phyloP scores from a whole-genome alignment of 2,888 invertebrate species.

The Aporophyla nigra region DNA sequence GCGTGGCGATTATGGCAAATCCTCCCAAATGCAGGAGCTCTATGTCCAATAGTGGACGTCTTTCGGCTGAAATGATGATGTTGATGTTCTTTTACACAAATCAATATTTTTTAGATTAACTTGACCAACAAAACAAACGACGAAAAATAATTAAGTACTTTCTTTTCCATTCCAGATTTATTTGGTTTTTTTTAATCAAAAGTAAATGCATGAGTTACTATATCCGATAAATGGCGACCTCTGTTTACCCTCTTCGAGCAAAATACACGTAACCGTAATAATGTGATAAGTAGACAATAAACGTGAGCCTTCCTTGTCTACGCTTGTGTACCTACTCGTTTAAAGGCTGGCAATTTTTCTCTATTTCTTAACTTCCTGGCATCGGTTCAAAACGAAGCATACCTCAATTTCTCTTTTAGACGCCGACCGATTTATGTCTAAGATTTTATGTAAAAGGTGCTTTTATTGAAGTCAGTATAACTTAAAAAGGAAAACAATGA shows the following conservation, averaged over 20 bases:
- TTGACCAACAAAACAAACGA: not conserved
- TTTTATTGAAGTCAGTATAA: slow-evolving; percentile 17
- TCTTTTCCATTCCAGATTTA: not conserved
- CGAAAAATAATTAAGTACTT: not conserved
- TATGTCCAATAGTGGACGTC: too few species aligned
- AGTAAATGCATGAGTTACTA: not conserved
- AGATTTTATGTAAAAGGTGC: slow-evolving; percentile 28
- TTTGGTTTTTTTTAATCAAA: not conserved
- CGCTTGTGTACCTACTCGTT: slow-evolving; percentile 45
- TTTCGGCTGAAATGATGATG: too few species aligned
- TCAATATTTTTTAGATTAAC: not conserved
- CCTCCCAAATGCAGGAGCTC: too few species aligned
- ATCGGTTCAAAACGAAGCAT: slow-evolving; percentile 56
- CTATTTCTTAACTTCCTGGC: slow-evolving; percentile 61
- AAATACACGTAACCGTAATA: slow-evolving; percentile 27
- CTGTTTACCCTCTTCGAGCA: slow-evolving; percentile 34
- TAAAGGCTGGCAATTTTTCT: slow-evolving; percentile 56
- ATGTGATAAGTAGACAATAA: slow-evolving; percentile 47
- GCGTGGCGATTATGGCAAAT: too few species aligned
- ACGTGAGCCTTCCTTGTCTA: slow-evolving; percentile 51
- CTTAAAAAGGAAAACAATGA: not conserved
- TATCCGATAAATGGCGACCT: slow-evolving; percentile 9
- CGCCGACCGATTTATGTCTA: slow-evolving; percentile 45
- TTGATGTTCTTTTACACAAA: not conserved
- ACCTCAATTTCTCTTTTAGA: slow-evolving; percentile 62